These are phyloP conservation scores for Tetraneura akinire DNA, from an alignment of 1,140 invertebrate species.

Conservation along the genomic window DNA sequence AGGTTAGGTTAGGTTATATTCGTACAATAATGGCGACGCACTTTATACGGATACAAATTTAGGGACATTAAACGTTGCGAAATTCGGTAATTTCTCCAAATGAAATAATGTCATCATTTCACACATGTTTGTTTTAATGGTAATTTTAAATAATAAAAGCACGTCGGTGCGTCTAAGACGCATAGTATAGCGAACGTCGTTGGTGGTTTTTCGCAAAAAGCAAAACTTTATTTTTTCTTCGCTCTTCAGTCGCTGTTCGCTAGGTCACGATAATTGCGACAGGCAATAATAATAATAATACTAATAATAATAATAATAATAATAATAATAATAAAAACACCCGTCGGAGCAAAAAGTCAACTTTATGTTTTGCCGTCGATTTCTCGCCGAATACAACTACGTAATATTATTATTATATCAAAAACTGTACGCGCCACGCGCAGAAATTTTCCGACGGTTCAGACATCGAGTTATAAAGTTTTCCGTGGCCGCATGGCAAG, in stretches of 20 bases:
- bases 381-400: not conserved
- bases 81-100: not conserved
- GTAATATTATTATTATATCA: no score
- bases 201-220: not conserved
- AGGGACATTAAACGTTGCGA: not conserved
- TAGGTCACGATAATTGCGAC: conserved; percentile 12
- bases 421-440: no score
- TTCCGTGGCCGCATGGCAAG: no score
- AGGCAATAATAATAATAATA: not conserved
- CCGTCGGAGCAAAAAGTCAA: not conserved
- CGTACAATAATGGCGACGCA: no score
- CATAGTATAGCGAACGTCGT: not conserved
- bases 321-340: no score
- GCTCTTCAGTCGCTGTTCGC: not conserved
- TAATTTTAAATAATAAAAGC: not conserved
- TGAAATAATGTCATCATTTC: not conserved
- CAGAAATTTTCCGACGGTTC: no score
- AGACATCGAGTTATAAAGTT: no score
- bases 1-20: no score
- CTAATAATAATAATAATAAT: conserved; percentile 1
- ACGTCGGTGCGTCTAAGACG: not conserved
- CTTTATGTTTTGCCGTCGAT: not conserved
- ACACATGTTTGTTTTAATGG: not conserved
- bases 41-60: not conserved
- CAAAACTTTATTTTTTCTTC: not conserved